Evolutionary conservation across 2,888 invertebrate species (phyloP).

Genomic region (Plusia festucae): DNA sequence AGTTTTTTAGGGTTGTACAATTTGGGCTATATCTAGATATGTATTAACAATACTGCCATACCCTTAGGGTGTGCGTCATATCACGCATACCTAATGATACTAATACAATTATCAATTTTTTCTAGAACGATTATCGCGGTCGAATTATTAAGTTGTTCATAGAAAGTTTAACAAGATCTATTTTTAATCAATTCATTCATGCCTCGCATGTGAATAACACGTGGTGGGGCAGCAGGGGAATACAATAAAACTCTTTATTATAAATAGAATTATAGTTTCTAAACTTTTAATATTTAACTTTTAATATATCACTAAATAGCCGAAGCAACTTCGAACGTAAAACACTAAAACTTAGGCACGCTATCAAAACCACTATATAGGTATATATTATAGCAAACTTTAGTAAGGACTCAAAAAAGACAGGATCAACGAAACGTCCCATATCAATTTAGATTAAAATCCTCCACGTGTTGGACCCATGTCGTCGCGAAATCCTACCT

Average conservation of each 20-base stretch:
- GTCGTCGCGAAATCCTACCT: constrained; percentile 1
- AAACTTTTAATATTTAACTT: too few species aligned
- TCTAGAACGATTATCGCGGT: not conserved
- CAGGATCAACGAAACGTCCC: not conserved
- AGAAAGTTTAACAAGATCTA: constrained; percentile 11
- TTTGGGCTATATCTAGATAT: not conserved
- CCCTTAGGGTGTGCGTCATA: not conserved
- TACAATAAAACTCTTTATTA: not conserved
- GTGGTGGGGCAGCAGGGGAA: constrained; percentile 8
- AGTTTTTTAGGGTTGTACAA: too few species aligned
- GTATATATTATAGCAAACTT: not conserved
- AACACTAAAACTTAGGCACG: not conserved
- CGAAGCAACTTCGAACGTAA: not conserved
- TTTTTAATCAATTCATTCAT: constrained; percentile 39
- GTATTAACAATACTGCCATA: not conserved
- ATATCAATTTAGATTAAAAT: constrained; percentile 5
- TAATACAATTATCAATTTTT: constrained; percentile 5
- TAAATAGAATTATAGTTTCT: not conserved
- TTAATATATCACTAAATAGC: too few species aligned
- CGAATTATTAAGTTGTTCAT: not conserved
- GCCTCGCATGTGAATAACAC: constrained; percentile 17
- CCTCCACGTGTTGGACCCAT: not conserved
- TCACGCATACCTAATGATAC: too few species aligned
- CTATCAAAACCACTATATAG: not conserved
- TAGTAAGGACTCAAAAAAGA: not conserved